phyloP scores from a whole-genome alignment of 1,140 invertebrate genomes.

The Pentalonia nigronervosa region DNA sequence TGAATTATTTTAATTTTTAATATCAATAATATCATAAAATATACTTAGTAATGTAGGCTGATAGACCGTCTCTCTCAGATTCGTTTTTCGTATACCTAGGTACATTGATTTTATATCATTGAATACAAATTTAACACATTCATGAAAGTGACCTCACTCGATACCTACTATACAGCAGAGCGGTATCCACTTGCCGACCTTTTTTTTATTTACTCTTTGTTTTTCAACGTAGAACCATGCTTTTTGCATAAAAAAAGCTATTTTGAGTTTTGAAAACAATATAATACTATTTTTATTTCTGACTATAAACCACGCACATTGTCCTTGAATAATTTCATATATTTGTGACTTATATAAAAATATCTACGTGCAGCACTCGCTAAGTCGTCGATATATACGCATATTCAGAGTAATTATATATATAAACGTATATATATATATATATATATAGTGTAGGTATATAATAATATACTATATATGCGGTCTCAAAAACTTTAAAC shows the following conservation, averaged over 20 bases:
- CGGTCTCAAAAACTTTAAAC: background rate
- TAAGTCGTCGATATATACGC: background rate
- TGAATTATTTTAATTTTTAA: too few relatives aligned
- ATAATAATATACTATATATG: background rate
- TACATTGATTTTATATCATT: too few relatives aligned
- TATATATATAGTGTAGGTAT: background rate
- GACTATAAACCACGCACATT: background rate
- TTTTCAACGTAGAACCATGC: background rate
- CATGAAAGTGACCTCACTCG: too few relatives aligned
- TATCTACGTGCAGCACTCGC: background rate
- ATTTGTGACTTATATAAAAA: background rate
- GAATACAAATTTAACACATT: too few relatives aligned
- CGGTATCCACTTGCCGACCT: too few relatives aligned
- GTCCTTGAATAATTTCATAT: background rate
- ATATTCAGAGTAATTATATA: background rate
- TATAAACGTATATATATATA: background rate
- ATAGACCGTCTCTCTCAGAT: too few relatives aligned
- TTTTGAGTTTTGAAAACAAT: background rate
- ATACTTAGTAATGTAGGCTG: too few relatives aligned
- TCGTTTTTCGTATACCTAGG: too few relatives aligned
- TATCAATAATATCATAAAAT: too few relatives aligned
- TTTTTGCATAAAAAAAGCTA: background rate
- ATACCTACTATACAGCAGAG: too few relatives aligned
- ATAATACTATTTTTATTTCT: background rate
- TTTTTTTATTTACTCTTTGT: too few relatives aligned